Base-by-base conservation (phyloP, 2,797 vertebrate genomes). In the Typhlichthys subterraneus region DNA sequence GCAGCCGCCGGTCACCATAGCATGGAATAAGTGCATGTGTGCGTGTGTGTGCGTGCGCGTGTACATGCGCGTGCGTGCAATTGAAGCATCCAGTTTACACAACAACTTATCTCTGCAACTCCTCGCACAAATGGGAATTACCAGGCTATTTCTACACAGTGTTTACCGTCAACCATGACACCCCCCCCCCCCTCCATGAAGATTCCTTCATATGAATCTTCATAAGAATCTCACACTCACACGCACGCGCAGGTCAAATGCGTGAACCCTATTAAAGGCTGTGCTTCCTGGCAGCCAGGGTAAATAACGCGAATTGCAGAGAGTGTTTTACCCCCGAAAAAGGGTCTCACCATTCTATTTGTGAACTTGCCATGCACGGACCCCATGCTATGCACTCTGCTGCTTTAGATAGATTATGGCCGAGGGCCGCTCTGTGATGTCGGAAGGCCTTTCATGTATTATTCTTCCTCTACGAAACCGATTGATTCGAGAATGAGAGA, bases 291-390 rank as follows among this genome's bases (percentile, higher is more conserved):
- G 75, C 74, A 80, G 65, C 73, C 71, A 29, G 59, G 13, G 55
- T 50, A 70, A 73, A 81, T 79, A 75, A 64, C 64, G 70, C 72
- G 69, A 77, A 79, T 76, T 59, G 69, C 59, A 67, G 68, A 57
- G 77, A 76, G 75, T 75, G 72, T 73, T 67, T 65, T 23, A 23
- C 19, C 75, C 63, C 72, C 81, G 46, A 76, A 61, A 76, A 61
- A 67, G 59, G 23, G 8, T 4, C 15, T 45, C 4, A 17, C 45
- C 17, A 33, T 17, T 48, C 61, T 56, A 56, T 50, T 63, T 56
- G 45, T n/a, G 53, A 56, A 31, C 6, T 53, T 42, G 12, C 4
- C 12, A 12, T 4, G 53, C 13, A 13, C 8, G n/a, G 53, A 54
- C 5, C 12, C 12, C 7, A 5, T 6, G 57, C 65, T 55, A 65